A percentile compares a stretch with the other conserved stretches of the same genome.
These are phyloP conservation scores for Camponotus fellah DNA, from an alignment of 2,888 invertebrate species.

Conservation along the genomic window DNA sequence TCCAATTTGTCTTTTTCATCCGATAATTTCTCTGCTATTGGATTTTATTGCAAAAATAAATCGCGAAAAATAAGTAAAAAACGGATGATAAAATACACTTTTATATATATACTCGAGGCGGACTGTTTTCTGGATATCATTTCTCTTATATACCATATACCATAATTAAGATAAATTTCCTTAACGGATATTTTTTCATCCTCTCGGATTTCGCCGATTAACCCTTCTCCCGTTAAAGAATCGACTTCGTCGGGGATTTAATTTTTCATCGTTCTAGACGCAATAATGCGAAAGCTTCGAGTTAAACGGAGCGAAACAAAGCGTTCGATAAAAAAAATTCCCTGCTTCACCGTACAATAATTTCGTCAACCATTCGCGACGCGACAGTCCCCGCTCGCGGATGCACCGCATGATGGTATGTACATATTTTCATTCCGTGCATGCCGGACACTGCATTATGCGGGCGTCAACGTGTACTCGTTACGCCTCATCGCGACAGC, in stretches of 20 bases:
- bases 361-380: slow-evolving; percentile 63
- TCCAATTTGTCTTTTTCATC: not conserved
- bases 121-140: not conserved
- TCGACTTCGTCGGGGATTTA: slow-evolving; percentile 26
- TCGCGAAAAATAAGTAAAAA: not conserved
- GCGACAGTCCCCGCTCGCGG: slow-evolving; percentile 46
- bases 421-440: slow-evolving; percentile 60
- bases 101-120: not conserved
- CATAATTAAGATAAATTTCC: not conserved
- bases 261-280: slow-evolving; percentile 29
- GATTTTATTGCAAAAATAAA: not conserved
- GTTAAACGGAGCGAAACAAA: slow-evolving; percentile 24
- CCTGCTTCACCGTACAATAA: slow-evolving; percentile 52
- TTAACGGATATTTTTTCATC: not conserved
- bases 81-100: not conserved
- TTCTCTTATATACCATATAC: not conserved
- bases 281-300: slow-evolving; percentile 38
- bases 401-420: slow-evolving; percentile 37
- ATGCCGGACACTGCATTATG: slow-evolving; percentile 61
- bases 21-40: not conserved
- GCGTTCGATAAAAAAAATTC: slow-evolving; percentile 36
- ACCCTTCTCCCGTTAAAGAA: not conserved
- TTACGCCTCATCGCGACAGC: slow-evolving; percentile 48
- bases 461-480: slow-evolving; percentile 50
- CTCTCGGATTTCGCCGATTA: slow-evolving; percentile 14